Percentiles rank a stretch among this genome's conserved stretches.
Evolutionary conservation across 2,113 vertebrate genomes (phyloP).

Genomic region (Clarias macrocephalus): DNA sequence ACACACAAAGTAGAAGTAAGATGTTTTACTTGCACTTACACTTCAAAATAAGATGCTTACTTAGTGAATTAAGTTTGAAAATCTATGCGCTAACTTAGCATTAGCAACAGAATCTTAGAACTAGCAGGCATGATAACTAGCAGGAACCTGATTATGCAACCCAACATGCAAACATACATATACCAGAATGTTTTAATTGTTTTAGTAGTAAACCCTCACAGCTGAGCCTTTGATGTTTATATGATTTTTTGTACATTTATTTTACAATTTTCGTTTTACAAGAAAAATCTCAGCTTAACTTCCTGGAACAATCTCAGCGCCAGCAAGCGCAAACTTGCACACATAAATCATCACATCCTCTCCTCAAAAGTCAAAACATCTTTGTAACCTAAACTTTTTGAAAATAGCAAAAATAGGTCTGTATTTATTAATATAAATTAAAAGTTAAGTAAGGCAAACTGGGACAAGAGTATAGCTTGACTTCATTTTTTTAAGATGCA

Average conservation of each 20-base stretch:
- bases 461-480: not conserved
- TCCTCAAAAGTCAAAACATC: too few relatives aligned
- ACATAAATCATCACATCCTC: too few relatives aligned
- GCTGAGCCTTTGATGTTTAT: too few relatives aligned
- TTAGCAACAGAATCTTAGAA: not conserved
- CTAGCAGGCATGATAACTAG: not conserved
- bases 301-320: too few relatives aligned
- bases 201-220: too few relatives aligned
- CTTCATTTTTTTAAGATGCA: not conserved
- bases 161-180: not conserved
- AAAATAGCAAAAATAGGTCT: not conserved
- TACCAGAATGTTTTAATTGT: too few relatives aligned
- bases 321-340: too few relatives aligned
- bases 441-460: too few relatives aligned
- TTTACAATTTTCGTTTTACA: too few relatives aligned
- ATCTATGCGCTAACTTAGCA: not conserved
- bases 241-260: too few relatives aligned
- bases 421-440: not conserved
- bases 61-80: not conserved
- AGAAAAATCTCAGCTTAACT: too few relatives aligned
- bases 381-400: too few relatives aligned
- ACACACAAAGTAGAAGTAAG: not conserved
- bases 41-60: not conserved
- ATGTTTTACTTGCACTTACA: not conserved
- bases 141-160: not conserved